These are phyloP conservation scores for Phytoseiulus persimilis DNA, from an alignment of 2,888 invertebrate genomes.

Conservation along the genomic window DNA sequence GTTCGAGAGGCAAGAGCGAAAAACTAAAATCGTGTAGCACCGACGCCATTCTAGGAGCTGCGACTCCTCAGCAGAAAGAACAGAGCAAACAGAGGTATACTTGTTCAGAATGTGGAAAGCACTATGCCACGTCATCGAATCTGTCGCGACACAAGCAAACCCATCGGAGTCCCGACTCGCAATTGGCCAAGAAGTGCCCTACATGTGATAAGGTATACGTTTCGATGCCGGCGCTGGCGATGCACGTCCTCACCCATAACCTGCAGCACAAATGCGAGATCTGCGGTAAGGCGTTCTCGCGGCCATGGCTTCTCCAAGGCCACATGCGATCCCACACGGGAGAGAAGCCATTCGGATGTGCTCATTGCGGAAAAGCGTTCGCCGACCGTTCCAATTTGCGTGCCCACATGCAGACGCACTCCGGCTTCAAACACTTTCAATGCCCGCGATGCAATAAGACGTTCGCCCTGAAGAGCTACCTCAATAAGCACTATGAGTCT, in stretches of 20 bases:
- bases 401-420: slow-evolving; percentile 92
- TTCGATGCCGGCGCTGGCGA: slow-evolving; percentile 77
- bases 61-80: slow-evolving; percentile 42
- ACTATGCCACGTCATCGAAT: slow-evolving; percentile 83
- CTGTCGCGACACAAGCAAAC: slow-evolving; percentile 83
- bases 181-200: slow-evolving; percentile 64
- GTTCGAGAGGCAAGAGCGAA: slow-evolving; percentile 52
- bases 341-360: slow-evolving; percentile 85
- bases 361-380: slow-evolving; percentile 85
- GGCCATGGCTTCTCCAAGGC: slow-evolving; percentile 80
- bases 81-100: slow-evolving; percentile 55
- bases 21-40: slow-evolving; percentile 36
- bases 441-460: slow-evolving; percentile 79
- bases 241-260: slow-evolving; percentile 74
- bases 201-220: slow-evolving; percentile 80
- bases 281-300: slow-evolving; percentile 77
- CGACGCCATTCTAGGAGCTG: slow-evolving; percentile 39
- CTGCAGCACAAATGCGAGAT: slow-evolving; percentile 75
- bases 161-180: slow-evolving; percentile 75
- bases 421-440: slow-evolving; percentile 76
- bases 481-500: slow-evolving; percentile 88
- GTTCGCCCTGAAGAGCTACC: slow-evolving; percentile 87
- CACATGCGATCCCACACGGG: slow-evolving; percentile 83
- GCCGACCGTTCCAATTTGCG: slow-evolving; percentile 85
- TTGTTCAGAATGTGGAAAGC: slow-evolving; percentile 79